These are phyloP conservation scores for Burhinus bistriatus DNA, from an alignment of 2,113 vertebrate genomes.

Conservation along the genomic window DNA sequence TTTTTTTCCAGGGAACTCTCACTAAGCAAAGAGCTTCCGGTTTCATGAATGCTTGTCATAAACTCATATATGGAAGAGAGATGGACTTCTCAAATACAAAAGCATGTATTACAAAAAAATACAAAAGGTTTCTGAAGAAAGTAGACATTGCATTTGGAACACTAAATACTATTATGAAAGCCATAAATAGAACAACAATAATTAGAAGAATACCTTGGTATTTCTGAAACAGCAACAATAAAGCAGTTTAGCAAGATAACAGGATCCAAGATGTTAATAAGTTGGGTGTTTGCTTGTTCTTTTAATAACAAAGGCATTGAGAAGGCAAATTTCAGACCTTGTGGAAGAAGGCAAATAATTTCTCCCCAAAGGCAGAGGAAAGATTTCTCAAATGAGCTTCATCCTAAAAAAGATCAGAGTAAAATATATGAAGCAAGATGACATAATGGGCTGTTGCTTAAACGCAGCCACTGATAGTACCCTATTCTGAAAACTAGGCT, in stretches of 20 bases:
- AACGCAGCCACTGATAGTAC: constrained; percentile 17
- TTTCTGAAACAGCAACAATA: constrained; percentile 49
- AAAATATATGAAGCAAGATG: constrained; percentile 64
- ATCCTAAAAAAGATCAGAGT: constrained; percentile 53
- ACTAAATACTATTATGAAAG: neutral
- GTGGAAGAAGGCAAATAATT: constrained; percentile 51
- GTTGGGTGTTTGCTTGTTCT: neutral
- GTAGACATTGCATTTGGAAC: neutral
- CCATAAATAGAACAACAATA: constrained; percentile 25
- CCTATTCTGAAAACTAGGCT: constrained; percentile 42
- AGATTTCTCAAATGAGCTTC: constrained; percentile 67
- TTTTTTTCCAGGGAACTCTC: neutral
- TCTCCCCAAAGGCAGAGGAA: constrained; percentile 45
- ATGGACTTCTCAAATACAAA: neutral
- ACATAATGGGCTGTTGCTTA: constrained; percentile 46
- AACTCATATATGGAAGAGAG: neutral
- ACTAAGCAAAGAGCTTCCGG: neutral
- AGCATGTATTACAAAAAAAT: neutral
- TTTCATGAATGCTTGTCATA: neutral
- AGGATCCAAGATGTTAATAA: constrained; percentile 53
- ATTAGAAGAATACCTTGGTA: constrained; percentile 23
- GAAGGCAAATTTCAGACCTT: constrained; percentile 56
- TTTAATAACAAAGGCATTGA: constrained; percentile 59
- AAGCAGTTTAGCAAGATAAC: constrained; percentile 28
- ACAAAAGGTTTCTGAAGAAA: constrained; percentile 27